phyloP scores from a whole-genome alignment of 2,113 vertebrate genomes.

The Rhea americana region DNA sequence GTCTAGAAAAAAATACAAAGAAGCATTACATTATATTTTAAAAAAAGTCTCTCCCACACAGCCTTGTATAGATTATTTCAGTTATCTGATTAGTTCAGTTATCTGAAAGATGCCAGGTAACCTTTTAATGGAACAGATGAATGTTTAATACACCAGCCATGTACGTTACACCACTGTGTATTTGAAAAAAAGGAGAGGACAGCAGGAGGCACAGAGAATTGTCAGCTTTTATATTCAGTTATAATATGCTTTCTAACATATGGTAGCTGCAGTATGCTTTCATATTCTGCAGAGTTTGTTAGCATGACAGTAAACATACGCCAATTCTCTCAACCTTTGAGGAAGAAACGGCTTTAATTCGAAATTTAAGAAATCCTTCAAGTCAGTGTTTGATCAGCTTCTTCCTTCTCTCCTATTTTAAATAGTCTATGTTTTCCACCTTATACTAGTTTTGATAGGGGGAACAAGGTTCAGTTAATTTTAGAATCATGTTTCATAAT shows the following conservation, averaged over 20 bases:
- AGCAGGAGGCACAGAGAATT: background rate
- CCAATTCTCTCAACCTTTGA: constrained; percentile 15
- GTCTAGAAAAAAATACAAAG: background rate
- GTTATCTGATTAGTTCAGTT: background rate
- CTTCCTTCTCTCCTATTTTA: background rate
- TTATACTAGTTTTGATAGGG: background rate
- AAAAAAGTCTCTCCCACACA: background rate
- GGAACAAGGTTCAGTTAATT: background rate
- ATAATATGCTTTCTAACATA: constrained; percentile 8
- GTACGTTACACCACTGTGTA: background rate
- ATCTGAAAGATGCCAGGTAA: background rate
- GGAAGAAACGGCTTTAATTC: constrained; percentile 28
- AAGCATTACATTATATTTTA: background rate
- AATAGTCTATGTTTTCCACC: background rate
- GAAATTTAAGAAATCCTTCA: background rate
- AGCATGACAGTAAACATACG: constrained; percentile 28
- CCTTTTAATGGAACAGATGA: background rate
- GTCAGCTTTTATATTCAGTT: background rate
- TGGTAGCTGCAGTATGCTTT: constrained; percentile 10
- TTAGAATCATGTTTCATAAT: background rate
- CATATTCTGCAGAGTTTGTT: constrained; percentile 31
- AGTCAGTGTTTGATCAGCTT: background rate
- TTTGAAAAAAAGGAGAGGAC: background rate
- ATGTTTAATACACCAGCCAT: background rate
- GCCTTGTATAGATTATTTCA: background rate